A percentile compares a stretch with the other conserved stretches of the same genome.
Evolutionary conservation across 1,140 invertebrate species (phyloP).

Genomic region (Gonioctena quinquepunctata): DNA sequence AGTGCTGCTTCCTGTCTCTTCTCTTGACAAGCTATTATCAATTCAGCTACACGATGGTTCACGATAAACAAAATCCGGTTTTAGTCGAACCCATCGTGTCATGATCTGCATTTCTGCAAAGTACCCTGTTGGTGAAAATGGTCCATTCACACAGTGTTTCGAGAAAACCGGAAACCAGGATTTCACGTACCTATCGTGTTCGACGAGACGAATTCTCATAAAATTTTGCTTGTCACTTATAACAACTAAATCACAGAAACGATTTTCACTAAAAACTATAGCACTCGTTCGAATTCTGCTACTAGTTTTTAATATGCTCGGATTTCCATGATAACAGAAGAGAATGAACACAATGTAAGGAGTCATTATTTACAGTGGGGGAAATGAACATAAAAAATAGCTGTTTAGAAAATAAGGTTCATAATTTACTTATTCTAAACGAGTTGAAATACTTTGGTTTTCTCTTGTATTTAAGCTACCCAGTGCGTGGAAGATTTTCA

Average conservation of each 20-base stretch:
- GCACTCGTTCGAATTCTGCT: neutral
- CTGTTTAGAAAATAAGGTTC: conserved; percentile 6
- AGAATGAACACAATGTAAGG: conserved; percentile 11
- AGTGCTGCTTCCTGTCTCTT: no score
- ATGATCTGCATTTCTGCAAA: no score
- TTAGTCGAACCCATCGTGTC: no score
- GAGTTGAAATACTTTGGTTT: conserved; percentile 39
- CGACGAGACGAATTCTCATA: no score
- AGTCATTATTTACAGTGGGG: conserved; percentile 11
- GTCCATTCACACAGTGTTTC: no score
- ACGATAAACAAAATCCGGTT: no score
- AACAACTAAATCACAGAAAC: conserved; percentile 14
- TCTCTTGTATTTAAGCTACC: conserved; percentile 35
- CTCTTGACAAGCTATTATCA: no score
- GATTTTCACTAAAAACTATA: conserved; percentile 7
- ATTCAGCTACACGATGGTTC: no score
- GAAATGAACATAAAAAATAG: neutral
- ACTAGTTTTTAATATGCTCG: conserved; percentile 7
- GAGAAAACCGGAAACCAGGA: no score
- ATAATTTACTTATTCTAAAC: conserved; percentile 25
- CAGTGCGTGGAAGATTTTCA: conserved; percentile 23
- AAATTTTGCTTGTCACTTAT: neutral
- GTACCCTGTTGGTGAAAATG: no score
- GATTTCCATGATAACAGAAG: conserved; percentile 10
- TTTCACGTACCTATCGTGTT: no score